Percentiles rank a stretch among this genome's conserved stretches.
Conservation (phyloP, 92 coral and sea anemone species). For the Porites lobata region DNA sequence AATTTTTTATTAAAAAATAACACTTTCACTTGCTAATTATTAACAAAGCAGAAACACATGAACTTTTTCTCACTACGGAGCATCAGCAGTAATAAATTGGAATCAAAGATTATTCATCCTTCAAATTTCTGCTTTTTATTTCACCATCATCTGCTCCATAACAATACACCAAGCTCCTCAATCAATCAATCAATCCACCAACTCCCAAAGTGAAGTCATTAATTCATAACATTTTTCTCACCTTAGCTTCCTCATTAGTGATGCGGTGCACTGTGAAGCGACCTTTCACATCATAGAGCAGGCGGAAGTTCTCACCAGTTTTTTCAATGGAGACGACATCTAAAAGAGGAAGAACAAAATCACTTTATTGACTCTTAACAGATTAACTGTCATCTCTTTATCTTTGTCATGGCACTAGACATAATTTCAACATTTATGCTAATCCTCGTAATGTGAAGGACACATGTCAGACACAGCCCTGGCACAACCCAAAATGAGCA, state of each 20-base stretch:
- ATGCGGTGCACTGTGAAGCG: slow-evolving; percentile 97
- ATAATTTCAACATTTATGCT: too few relatives aligned
- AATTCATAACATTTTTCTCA: slow-evolving; percentile 3
- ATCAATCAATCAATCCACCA: too few relatives aligned
- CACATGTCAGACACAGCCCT: too few relatives aligned
- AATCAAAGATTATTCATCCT: slow-evolving; percentile 45
- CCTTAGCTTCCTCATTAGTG: slow-evolving; percentile 96
- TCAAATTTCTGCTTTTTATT: slow-evolving; percentile 58
- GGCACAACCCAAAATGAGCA: too few relatives aligned
- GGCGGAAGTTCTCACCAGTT: slow-evolving; percentile 98
- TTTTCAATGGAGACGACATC: slow-evolving; percentile 96
- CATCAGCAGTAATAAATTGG: slow-evolving; percentile 33
- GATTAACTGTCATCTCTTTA: too few relatives aligned
- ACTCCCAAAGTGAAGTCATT: too few relatives aligned
- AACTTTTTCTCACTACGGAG: neutral
- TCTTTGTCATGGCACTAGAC: too few relatives aligned
- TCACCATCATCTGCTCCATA: slow-evolving; percentile 41
- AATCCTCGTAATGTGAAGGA: too few relatives aligned
- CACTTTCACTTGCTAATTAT: too few relatives aligned
- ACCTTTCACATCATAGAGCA: slow-evolving; percentile 97
- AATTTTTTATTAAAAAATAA: too few relatives aligned
- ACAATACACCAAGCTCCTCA: neutral
- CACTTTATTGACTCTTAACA: too few relatives aligned
- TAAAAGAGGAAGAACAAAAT: neutral
- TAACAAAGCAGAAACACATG: too few relatives aligned